Evolutionary conservation across 2,888 invertebrate species (phyloP).

Genomic region (Timandra comae): DNA sequence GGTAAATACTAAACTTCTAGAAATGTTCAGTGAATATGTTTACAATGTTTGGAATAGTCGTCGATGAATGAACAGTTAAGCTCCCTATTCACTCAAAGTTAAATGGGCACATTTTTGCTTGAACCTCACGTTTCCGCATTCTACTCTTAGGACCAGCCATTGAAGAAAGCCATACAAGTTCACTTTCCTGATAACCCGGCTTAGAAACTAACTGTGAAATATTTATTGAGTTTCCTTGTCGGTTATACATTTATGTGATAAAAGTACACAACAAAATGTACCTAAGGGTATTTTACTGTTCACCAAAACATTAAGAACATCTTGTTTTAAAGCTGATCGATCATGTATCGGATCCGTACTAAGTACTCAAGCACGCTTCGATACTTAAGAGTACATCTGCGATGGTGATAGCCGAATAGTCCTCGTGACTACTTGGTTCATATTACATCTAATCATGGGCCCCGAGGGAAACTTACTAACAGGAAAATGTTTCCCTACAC

Average conservation of each 20-base stretch:
- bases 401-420: conserved; percentile 11
- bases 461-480: conserved; percentile 9
- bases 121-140: conserved; percentile 56
- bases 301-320: too few species aligned
- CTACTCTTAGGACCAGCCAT: conserved; percentile 29
- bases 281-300: too few species aligned
- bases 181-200: conserved; percentile 16
- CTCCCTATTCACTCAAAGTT: conserved; percentile 57
- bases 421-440: conserved; percentile 17
- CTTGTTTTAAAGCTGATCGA: too few species aligned
- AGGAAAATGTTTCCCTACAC: conserved; percentile 7
- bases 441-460: conserved; percentile 20
- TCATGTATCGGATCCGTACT: too few species aligned
- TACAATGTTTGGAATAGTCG: conserved; percentile 56
- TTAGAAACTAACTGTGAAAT: background rate
- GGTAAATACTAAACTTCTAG: too few species aligned
- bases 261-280: too few species aligned
- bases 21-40: conserved; percentile 47
- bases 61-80: conserved; percentile 62
- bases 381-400: background rate
- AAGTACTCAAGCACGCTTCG: too few species aligned
- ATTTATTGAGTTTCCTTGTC: background rate
- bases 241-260: too few species aligned
- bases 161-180: conserved; percentile 19
- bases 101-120: conserved; percentile 55